phyloP scores from a whole-genome alignment of 2,797 vertebrate genomes.

The Acipenser ruthenus region DNA sequence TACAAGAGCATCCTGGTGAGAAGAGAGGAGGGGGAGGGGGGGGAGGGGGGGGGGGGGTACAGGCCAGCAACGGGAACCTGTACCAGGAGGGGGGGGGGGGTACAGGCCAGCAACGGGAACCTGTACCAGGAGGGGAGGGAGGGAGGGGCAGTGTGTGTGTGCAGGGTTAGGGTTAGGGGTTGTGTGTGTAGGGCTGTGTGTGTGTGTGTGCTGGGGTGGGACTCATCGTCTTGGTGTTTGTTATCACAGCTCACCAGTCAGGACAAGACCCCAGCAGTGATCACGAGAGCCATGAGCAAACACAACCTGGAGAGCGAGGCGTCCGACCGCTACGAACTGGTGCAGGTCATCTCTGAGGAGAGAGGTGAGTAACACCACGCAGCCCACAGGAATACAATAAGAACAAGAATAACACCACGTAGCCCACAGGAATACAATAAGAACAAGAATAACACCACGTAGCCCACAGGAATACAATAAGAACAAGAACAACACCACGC shows the following conservation, averaged over 20 bases:
- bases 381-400: too few relatives aligned
- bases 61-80: conserved; percentile 77
- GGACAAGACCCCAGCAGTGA: conserved; percentile 83
- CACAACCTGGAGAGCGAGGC: conserved; percentile 80
- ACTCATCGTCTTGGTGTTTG: background rate
- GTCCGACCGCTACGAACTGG: conserved; percentile 74
- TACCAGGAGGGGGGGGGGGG: conserved; percentile 41
- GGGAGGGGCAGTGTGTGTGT: too few relatives aligned
- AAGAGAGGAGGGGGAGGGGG: background rate
- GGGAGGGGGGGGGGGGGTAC: conserved; percentile 32
- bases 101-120: conserved; percentile 75
- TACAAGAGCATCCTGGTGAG: conserved; percentile 93
- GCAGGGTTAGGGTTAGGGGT: too few relatives aligned
- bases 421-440: too few relatives aligned
- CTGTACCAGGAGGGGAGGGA: conserved; percentile 53
- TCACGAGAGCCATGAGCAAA: conserved; percentile 81
- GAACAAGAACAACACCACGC: too few relatives aligned
- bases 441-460: too few relatives aligned
- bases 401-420: too few relatives aligned
- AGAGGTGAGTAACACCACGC: conserved; percentile 61
- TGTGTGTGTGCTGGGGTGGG: background rate
- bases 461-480: too few relatives aligned
- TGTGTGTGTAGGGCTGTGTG: background rate
- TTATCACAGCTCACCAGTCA: conserved; percentile 77
- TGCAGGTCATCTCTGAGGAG: conserved; percentile 85